phyloP scores from a whole-genome alignment of 2,113 vertebrate species.

The Toxotes jaculatrix region DNA sequence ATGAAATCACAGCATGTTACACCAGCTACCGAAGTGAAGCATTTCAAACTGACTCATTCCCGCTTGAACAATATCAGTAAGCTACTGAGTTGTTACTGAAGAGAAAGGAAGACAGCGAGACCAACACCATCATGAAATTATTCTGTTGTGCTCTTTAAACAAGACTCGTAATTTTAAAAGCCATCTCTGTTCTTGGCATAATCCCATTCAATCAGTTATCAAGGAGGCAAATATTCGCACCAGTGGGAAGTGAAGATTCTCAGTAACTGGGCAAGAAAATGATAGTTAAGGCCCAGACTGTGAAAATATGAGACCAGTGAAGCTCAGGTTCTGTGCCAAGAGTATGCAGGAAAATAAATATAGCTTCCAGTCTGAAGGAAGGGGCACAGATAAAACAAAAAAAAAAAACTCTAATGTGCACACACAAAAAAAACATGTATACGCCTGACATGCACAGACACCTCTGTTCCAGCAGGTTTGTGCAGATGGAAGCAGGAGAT shows the following conservation, averaged over 20 bases:
- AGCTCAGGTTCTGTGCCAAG: too few relatives aligned
- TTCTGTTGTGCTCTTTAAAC: background rate
- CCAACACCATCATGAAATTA: background rate
- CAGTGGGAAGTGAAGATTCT: background rate
- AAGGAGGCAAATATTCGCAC: background rate
- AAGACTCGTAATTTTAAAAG: background rate
- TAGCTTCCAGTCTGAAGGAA: background rate
- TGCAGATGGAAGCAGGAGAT: slow-evolving; percentile 7
- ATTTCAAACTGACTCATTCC: too few relatives aligned
- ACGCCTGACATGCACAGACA: background rate
- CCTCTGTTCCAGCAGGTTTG: background rate
- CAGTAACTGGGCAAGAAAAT: background rate
- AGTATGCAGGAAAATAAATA: background rate
- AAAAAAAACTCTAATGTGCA: background rate
- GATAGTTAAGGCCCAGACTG: background rate
- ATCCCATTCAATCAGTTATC: background rate
- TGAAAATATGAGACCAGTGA: background rate
- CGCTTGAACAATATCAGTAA: background rate
- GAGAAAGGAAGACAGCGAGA: background rate
- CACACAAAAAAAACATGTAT: background rate
- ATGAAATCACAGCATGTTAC: background rate
- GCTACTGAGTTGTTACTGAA: background rate
- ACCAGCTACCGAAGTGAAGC: background rate
- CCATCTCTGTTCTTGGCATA: background rate
- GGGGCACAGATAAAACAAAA: background rate